Percentiles rank a stretch among this genome's conserved stretches.
Evolutionary conservation across 1,140 invertebrate genomes (phyloP).

Genomic region (Drosophila repleta): DNA sequence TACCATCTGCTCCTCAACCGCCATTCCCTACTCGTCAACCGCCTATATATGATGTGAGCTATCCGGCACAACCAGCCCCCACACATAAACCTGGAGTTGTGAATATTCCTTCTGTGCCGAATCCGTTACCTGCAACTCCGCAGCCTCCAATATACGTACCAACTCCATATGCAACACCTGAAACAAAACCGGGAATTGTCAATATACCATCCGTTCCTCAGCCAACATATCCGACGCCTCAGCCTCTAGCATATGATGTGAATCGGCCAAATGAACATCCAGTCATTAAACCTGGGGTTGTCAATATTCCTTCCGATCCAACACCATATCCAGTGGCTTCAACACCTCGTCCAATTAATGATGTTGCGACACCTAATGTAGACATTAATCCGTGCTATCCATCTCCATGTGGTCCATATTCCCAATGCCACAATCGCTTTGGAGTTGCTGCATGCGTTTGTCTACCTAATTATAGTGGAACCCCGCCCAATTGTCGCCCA

Average conservation of each 20-base stretch:
- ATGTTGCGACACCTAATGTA: slow-evolving; percentile 85
- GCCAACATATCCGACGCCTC: slow-evolving; percentile 14
- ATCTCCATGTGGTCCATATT: slow-evolving; percentile 90
- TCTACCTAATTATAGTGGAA: slow-evolving; percentile 86
- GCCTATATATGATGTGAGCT: slow-evolving; percentile 4
- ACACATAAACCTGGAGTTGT: slow-evolving; percentile 17
- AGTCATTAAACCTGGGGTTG: slow-evolving; percentile 37
- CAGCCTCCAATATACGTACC: slow-evolving; percentile 22
- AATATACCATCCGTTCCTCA: slow-evolving; percentile 54
- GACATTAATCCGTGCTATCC: slow-evolving; percentile 87
- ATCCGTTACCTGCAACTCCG: background rate
- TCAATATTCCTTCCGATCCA: slow-evolving; percentile 45
- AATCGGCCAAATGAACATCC: too few relatives aligned
- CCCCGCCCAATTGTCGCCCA: slow-evolving; percentile 90
- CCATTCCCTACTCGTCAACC: slow-evolving; percentile 5
- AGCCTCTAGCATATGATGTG: too few relatives aligned
- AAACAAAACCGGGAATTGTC: slow-evolving; percentile 83
- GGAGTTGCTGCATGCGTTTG: slow-evolving; percentile 87
- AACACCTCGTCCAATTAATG: slow-evolving; percentile 82
- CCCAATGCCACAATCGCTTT: slow-evolving; percentile 87
- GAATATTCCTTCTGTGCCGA: slow-evolving; percentile 9
- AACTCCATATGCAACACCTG: slow-evolving; percentile 15
- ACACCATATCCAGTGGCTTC: slow-evolving; percentile 23
- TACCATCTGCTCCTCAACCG: slow-evolving; percentile 32
- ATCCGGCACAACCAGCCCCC: background rate